These are phyloP conservation scores for Manis crassicaudata DNA, from an alignment of 2,797 vertebrate species.

Conservation along the genomic window DNA sequence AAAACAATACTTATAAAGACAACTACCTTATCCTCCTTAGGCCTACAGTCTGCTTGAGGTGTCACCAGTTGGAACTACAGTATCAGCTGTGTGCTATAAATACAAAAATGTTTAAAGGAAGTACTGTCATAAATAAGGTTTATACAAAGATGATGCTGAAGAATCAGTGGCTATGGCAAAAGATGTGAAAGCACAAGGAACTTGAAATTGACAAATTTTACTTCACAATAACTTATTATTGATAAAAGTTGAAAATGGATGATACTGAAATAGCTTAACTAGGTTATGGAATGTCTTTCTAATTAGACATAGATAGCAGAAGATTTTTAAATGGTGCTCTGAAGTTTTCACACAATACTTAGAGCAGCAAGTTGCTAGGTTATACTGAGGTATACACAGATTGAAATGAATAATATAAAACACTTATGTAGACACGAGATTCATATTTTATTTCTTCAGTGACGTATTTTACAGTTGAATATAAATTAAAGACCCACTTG, in stretches of 20 bases:
- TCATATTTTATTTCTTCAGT: constrained; percentile 72
- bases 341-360: constrained; percentile 10
- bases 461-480: constrained; percentile 61
- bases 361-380: background rate
- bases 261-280: constrained; percentile 23
- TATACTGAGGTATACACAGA: background rate
- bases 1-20: background rate
- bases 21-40: background rate
- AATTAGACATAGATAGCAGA: background rate
- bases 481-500: constrained; percentile 91
- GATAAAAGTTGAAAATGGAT: constrained; percentile 37
- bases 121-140: constrained; percentile 1
- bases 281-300: background rate
- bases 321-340: background rate
- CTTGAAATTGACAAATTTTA: constrained; percentile 53
- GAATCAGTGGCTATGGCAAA: background rate
- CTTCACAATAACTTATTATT: background rate
- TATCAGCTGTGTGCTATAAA: background rate
- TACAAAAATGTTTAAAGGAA: background rate
- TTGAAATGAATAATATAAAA: constrained; percentile 47
- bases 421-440: background rate
- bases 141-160: constrained; percentile 28
- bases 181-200: constrained; percentile 53
- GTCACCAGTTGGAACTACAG: background rate
- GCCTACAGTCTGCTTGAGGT: background rate